Conservation (phyloP, 2,113 vertebrate genomes). For the Nansenia antarctica region DNA sequence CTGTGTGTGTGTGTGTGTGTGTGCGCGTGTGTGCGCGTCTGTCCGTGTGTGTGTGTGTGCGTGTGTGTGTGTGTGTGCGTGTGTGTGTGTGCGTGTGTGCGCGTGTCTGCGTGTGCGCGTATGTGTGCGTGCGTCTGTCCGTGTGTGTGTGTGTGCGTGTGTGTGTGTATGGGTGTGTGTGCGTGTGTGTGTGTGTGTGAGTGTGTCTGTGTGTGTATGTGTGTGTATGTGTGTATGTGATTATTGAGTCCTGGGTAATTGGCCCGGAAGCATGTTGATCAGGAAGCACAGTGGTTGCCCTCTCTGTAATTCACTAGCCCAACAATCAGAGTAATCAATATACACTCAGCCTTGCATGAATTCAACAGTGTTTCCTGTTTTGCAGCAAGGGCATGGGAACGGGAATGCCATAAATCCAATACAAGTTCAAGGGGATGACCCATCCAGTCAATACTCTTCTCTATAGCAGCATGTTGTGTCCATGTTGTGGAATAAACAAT, state of each 20-base stretch:
- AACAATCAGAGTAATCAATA: constrained; percentile 61
- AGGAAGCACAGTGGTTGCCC: constrained; percentile 12
- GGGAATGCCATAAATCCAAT: constrained; percentile 47
- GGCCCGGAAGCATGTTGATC: constrained; percentile 31
- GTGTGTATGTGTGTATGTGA: constrained; percentile 12
- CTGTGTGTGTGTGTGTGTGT: neutral
- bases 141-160: neutral
- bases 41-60: neutral
- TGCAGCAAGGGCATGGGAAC: constrained; percentile 40
- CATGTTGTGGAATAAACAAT: too few relatives aligned
- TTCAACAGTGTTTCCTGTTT: constrained; percentile 20
- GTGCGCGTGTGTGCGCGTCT: neutral
- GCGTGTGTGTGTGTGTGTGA: neutral
- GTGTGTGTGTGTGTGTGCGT: constrained; percentile 7
- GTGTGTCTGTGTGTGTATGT: neutral
- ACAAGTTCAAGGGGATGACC: constrained; percentile 44
- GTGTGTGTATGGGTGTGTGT: neutral
- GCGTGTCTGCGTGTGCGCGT: neutral
- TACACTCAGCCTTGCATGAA: constrained; percentile 15
- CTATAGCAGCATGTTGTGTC: too few relatives aligned
- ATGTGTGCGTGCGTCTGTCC: neutral
- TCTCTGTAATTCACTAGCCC: constrained; percentile 29
- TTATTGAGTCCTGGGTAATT: constrained; percentile 17
- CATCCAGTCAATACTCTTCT: too few relatives aligned
- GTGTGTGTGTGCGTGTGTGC: neutral